Percentiles rank a stretch among this genome's conserved stretches.
Evolutionary conservation across 2,113 vertebrate genomes (phyloP).

Genomic region (Megalops atlanticus): DNA sequence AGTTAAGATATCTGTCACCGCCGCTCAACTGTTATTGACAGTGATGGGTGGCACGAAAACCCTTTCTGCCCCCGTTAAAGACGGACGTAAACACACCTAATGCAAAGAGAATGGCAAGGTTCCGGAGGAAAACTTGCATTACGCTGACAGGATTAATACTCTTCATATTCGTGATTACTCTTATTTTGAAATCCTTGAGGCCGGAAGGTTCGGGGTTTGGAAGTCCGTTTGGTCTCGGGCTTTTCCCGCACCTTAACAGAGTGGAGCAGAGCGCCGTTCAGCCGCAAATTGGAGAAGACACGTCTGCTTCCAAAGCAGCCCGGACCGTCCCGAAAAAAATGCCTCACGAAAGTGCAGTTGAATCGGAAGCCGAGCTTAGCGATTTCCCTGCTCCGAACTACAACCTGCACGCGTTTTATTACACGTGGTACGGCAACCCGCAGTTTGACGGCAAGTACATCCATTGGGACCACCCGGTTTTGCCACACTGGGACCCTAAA

Average conservation of each 20-base stretch:
- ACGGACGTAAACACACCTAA: not conserved
- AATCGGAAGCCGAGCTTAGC: constrained; percentile 58
- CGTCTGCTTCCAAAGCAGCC: constrained; percentile 41
- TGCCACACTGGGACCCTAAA: constrained; percentile 92
- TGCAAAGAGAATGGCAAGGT: constrained; percentile 81
- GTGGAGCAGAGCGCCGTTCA: constrained; percentile 54
- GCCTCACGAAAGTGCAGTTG: constrained; percentile 42
- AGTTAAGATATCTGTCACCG: not conserved
- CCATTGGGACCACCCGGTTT: constrained; percentile 90
- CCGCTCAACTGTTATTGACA: not conserved
- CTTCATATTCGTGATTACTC: constrained; percentile 81
- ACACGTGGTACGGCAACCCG: constrained; percentile 92
- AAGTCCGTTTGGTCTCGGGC: constrained; percentile 70
- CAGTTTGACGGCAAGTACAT: constrained; percentile 90
- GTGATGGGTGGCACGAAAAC: not conserved
- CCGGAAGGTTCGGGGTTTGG: constrained; percentile 76
- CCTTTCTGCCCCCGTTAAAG: not conserved
- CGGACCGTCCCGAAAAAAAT: constrained; percentile 54
- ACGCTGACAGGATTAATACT: constrained; percentile 78
- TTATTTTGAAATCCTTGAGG: constrained; percentile 81
- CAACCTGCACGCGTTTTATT: constrained; percentile 92
- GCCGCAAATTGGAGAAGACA: constrained; percentile 31
- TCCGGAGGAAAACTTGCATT: constrained; percentile 85
- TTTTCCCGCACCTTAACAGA: constrained; percentile 68
- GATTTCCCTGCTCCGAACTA: constrained; percentile 84